Conservation (phyloP, 2,797 vertebrate species). For the Danio kyathit region DNA sequence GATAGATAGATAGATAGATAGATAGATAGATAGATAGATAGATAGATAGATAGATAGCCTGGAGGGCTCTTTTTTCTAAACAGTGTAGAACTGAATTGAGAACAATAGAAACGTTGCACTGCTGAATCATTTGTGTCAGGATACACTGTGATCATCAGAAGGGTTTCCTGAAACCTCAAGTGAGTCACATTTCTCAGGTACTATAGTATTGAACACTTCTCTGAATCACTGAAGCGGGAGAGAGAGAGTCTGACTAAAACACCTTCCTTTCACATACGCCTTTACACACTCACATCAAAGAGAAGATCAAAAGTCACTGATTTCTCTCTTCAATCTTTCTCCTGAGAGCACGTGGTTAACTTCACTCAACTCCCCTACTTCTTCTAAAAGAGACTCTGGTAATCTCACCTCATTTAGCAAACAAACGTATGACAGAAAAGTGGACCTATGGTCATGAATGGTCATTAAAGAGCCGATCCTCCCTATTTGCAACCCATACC, state of each 20-base stretch:
- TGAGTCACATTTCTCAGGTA: conserved; percentile 78
- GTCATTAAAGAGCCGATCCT: no score
- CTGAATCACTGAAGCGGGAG: conserved; percentile 72
- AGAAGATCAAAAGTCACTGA: no score
- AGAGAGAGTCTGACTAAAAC: conserved; percentile 4
- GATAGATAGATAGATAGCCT: neutral
- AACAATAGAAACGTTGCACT: neutral
- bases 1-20: no score
- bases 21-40: no score
- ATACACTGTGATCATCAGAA: conserved; percentile 67
- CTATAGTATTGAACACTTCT: conserved; percentile 65
- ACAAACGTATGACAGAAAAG: no score
- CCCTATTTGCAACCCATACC: no score
- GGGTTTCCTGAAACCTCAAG: conserved; percentile 73
- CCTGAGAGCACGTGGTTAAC: neutral
- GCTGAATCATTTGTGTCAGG: conserved; percentile 3
- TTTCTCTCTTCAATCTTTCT: neutral
- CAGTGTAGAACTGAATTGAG: conserved; percentile 2
- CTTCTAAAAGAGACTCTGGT: neutral
- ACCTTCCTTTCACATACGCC: conserved; percentile 4
- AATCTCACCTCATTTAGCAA: neutral
- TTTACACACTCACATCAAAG: neutral
- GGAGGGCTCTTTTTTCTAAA: conserved; percentile 49
- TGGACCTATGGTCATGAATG: no score
- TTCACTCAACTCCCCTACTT: neutral